phyloP scores from a whole-genome alignment of 64 coral and sea anemone genomes.

The Actinia tenebrosa region DNA sequence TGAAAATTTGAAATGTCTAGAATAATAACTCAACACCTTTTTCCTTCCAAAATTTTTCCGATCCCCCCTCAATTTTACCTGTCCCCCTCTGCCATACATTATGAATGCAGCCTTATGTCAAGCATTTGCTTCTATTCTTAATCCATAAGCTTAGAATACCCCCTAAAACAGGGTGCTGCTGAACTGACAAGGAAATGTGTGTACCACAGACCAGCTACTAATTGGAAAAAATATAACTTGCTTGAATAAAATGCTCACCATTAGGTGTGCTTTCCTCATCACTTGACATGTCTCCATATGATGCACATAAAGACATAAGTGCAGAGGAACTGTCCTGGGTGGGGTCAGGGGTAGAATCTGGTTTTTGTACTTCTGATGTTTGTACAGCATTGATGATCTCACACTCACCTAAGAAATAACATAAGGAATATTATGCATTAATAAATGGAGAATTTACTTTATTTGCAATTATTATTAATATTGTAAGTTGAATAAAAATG shows the following conservation, averaged over 20 bases:
- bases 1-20: no score
- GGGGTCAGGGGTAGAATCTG: not conserved
- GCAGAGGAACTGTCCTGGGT: conserved; percentile 12
- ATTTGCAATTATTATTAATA: no score
- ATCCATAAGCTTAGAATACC: no score
- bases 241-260: not conserved
- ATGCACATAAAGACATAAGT: conserved; percentile 41
- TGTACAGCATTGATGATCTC: not conserved
- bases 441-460: not conserved
- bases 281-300: conserved; percentile 66
- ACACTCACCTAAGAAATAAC: not conserved
- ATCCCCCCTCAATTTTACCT: no score
- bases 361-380: not conserved
- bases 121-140: no score
- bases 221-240: not conserved
- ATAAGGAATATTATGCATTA: not conserved
- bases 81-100: no score
- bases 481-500: no score
- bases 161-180: no score
- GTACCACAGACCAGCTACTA: not conserved
- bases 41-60: no score
- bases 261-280: conserved; percentile 36
- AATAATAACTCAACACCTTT: no score
- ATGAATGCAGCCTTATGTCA: no score
- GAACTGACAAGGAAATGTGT: not conserved